These are phyloP conservation scores for Ichneumoninae sp. DNA, from an alignment of 2,888 invertebrate species.

Conservation along the genomic window DNA sequence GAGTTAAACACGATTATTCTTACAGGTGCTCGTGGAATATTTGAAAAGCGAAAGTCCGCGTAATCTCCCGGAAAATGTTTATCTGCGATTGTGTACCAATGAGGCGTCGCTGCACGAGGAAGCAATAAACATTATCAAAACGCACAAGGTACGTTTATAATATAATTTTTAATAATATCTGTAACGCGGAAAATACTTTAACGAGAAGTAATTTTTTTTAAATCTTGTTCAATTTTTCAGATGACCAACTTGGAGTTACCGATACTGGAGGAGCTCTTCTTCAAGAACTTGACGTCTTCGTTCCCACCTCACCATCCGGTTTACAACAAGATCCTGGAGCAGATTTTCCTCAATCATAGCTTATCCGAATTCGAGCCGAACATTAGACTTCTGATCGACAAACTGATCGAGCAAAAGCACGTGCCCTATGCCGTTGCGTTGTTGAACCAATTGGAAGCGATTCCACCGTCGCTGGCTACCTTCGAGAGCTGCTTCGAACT, in stretches of 20 bases:
- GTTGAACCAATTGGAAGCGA: conserved; percentile 77
- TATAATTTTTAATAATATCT: too few relatives aligned
- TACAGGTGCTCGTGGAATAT: conserved; percentile 76
- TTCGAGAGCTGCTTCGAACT: conserved; percentile 77
- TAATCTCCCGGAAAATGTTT: conserved; percentile 75
- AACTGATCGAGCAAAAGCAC: conserved; percentile 77
- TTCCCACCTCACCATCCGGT: conserved; percentile 79
- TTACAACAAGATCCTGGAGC: conserved; percentile 78
- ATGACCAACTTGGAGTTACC: conserved; percentile 71
- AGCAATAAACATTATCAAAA: conserved; percentile 77
- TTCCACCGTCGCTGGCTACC: conserved; percentile 79
- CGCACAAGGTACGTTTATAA: conserved; percentile 73
- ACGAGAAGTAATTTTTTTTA: conserved; percentile 1
- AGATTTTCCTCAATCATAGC: conserved; percentile 78
- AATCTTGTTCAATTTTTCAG: conserved; percentile 67
- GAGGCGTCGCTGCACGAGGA: conserved; percentile 74
- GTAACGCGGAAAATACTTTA: not conserved
- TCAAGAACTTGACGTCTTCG: conserved; percentile 78
- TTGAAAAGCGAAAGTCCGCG: conserved; percentile 70
- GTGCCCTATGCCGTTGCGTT: conserved; percentile 80
- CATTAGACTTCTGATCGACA: conserved; percentile 74
- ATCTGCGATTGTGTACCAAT: conserved; percentile 75
- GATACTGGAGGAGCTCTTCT: conserved; percentile 80
- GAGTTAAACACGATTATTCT: conserved; percentile 4
- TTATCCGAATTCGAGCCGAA: conserved; percentile 75